A percentile compares a stretch with the other conserved stretches of the same genome.
These are phyloP conservation scores for Orthonevra nobilis DNA, from an alignment of 2,888 invertebrate species.

Conservation along the genomic window DNA sequence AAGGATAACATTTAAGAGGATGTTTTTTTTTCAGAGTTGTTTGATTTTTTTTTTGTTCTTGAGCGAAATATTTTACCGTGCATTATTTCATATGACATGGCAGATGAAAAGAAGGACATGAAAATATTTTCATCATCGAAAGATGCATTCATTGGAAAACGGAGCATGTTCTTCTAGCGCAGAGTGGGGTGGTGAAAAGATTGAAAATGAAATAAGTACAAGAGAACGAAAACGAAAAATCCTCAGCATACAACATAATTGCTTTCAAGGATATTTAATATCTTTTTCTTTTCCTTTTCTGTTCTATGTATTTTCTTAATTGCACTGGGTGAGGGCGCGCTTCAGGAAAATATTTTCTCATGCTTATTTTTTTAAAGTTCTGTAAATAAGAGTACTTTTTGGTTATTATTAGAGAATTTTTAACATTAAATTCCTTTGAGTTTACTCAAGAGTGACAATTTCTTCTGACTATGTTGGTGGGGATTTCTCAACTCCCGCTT, in stretches of 20 bases:
- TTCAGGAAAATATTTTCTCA: no score
- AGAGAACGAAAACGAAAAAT: no score
- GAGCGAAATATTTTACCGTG: conserved; percentile 14
- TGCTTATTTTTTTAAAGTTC: no score
- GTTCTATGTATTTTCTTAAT: not conserved
- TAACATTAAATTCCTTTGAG: conserved; percentile 57
- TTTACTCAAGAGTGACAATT: conserved; percentile 37
- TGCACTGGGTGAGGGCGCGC: no score
- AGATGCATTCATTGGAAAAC: not conserved
- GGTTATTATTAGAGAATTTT: conserved; percentile 53
- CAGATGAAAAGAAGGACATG: conserved; percentile 8
- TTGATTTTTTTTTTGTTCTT: not conserved
- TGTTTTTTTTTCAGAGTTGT: not conserved
- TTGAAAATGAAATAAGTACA: no score
- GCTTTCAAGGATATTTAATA: conserved; percentile 56
- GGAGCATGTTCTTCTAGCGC: conserved; percentile 7
- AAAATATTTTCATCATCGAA: not conserved
- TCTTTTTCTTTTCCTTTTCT: not conserved
- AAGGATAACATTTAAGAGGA: conserved; percentile 31
- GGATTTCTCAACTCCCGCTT: not conserved
- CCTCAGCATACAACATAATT: conserved; percentile 27
- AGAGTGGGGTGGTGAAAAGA: not conserved
- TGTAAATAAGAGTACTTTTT: no score
- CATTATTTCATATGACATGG: conserved; percentile 22
- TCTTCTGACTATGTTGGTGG: conserved; percentile 31